A percentile compares a stretch with the other conserved stretches of the same genome.
phyloP scores from a whole-genome alignment of 2,888 invertebrate genomes.

The Amblyjoppa fuscipennis region DNA sequence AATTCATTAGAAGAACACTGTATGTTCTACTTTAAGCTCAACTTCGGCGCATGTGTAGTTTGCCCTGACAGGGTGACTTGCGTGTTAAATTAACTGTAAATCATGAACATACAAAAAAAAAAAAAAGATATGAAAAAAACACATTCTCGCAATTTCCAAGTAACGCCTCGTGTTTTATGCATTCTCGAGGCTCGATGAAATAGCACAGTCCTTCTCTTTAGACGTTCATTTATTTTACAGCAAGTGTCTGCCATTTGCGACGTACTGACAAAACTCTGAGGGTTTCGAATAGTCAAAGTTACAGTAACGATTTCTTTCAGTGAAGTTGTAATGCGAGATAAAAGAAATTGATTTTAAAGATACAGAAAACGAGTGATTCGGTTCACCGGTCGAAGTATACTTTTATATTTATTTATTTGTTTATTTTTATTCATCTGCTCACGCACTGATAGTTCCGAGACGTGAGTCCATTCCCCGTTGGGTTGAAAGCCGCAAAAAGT shows the following conservation, averaged over 20 bases:
- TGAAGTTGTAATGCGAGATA: neutral
- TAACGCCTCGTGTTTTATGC: conserved; percentile 40
- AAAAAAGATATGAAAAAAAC: conserved; percentile 57
- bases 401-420: neutral
- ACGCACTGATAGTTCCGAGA: conserved; percentile 13
- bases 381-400: conserved; percentile 6
- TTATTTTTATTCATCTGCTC: conserved; percentile 16
- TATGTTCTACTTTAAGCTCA: neutral
- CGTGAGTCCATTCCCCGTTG: neutral
- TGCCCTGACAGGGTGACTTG: neutral
- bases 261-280: neutral
- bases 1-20: conserved; percentile 25
- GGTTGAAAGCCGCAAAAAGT: conserved; percentile 20
- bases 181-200: neutral
- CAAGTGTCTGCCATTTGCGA: neutral
- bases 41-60: neutral
- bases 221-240: neutral
- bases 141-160: conserved; percentile 62
- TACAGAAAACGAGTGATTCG: conserved; percentile 10
- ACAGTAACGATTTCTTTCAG: neutral
- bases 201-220: neutral
- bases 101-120: conserved; percentile 46
- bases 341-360: conserved; percentile 20
- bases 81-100: conserved; percentile 57
- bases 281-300: neutral